phyloP scores from a whole-genome alignment of 2,113 vertebrate species.

The Channa argus region DNA sequence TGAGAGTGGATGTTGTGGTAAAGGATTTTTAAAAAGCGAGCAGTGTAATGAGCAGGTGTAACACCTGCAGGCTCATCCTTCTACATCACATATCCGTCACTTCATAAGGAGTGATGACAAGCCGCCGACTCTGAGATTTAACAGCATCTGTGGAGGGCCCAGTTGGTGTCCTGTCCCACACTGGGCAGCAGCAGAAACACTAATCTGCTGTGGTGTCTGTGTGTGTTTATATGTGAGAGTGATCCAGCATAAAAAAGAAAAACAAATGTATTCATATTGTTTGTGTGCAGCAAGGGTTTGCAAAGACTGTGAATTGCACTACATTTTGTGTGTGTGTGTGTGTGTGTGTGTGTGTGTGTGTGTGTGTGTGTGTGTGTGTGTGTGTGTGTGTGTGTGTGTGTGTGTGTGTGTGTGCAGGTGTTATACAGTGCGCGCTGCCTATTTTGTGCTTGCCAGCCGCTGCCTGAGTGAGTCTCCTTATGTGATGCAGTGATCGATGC shows the following conservation, averaged over 20 bases:
- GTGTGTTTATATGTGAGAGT: constrained; percentile 2
- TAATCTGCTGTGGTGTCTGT: constrained; percentile 40
- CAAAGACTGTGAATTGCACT: no score
- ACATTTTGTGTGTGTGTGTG: not conserved
- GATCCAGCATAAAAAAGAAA: no score
- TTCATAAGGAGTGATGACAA: constrained; percentile 52
- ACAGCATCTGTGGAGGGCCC: constrained; percentile 47
- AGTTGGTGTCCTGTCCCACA: constrained; percentile 62
- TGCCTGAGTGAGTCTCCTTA: constrained; percentile 60
- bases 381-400: no score
- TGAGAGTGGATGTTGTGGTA: not conserved
- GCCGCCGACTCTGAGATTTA: constrained; percentile 39
- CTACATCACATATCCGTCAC: constrained; percentile 29
- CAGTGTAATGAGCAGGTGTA: constrained; percentile 22
- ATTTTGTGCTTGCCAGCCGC: constrained; percentile 53
- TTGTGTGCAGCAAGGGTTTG: no score
- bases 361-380: no score
- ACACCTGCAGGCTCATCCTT: constrained; percentile 14
- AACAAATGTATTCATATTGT: no score
- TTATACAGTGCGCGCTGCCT: constrained; percentile 18
- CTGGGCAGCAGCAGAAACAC: constrained; percentile 54
- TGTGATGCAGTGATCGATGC: constrained; percentile 75
- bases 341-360: no score
- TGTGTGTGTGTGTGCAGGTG: constrained; percentile 13
- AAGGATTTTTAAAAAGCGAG: not conserved